phyloP scores from a whole-genome alignment of 2,888 invertebrate genomes.

The Limnephilus marmoratus region DNA sequence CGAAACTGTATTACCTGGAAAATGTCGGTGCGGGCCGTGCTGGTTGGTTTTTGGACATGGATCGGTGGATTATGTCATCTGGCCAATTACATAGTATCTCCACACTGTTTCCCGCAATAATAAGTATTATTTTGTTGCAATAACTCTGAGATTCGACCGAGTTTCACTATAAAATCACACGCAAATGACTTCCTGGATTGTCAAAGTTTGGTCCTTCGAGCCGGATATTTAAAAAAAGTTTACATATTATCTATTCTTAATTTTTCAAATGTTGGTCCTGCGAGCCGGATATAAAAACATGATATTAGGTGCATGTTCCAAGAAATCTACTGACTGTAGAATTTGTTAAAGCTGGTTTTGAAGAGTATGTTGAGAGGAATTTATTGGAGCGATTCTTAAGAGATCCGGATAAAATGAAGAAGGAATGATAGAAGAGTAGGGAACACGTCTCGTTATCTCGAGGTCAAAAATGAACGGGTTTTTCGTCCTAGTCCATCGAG shows the following conservation, averaged over 20 bases:
- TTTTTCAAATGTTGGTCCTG: too few species aligned
- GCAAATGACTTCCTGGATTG: background rate
- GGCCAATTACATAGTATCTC: background rate
- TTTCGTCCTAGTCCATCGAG: too few species aligned
- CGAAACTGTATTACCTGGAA: constrained; percentile 8
- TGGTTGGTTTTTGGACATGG: background rate
- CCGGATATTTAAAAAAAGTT: background rate
- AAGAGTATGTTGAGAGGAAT: too few species aligned
- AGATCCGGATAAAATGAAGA: too few species aligned
- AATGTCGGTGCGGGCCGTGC: background rate
- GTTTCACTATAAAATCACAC: background rate
- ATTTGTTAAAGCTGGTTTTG: too few species aligned
- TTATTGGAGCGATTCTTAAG: too few species aligned
- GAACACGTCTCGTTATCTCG: too few species aligned
- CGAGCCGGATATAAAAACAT: too few species aligned
- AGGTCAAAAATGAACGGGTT: background rate
- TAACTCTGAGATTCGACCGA: background rate
- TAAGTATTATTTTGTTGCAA: background rate
- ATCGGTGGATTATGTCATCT: background rate
- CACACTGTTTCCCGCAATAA: background rate
- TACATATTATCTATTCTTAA: too few species aligned
- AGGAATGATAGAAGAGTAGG: too few species aligned
- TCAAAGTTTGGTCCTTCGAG: background rate
- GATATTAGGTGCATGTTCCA: too few species aligned
- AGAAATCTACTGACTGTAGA: too few species aligned